Evolutionary conservation across 37 sponge, comb jelly and placozoan species (phyloP), one percentile per base, ranked within the genome.

Genomic region (Spongia lamella): DNA sequence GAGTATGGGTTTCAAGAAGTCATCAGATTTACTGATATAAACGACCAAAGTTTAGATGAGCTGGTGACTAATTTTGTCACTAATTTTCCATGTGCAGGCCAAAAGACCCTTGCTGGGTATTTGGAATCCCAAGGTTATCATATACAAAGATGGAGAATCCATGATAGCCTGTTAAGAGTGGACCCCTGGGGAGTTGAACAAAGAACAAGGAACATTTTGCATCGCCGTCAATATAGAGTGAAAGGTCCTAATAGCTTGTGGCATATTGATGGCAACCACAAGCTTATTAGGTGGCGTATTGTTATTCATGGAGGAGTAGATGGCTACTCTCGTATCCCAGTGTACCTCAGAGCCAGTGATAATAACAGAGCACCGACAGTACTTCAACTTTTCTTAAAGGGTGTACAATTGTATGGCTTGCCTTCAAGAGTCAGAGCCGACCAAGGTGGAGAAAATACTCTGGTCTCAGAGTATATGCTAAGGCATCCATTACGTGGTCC

Each of bases 401-500:
- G 76, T n/a, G 66, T 30, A 1, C 34, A 9, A 1, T 7, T 11
- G 33, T 80, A 75, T 75, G 87, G 87, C n/a, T 35, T 86, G 1
- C 87, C 87, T 27, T 79, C 87, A n/a, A 38, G 87, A 74, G 81
- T 80, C 15, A n/a, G n/a, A n/a, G n/a, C n/a, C n/a, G n/a, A n/a
- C n/a, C n/a, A n/a, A n/a, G n/a, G n/a, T n/a, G n/a, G 81, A 15
- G 87, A 86, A 38, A 86, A 86, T 80, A 22, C 61, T 3, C 19
- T 7, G 15, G 76, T 80, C 19, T 66, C 66, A 32, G 21, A 72
- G 13, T 86, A 36, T 64, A 86, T 86, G 87, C 66, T 83, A 16
- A 19, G 26, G 13, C 83, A 81, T 81, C 75, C 83, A 14, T 21
- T 27, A n/a, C 43, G 83, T 17, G 83, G 83, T 3, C 83, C 75